Evolutionary conservation across 2,888 invertebrate genomes (phyloP), one percentile per base, ranked within the genome.

Genomic region (Ethmia dodecea): DNA sequence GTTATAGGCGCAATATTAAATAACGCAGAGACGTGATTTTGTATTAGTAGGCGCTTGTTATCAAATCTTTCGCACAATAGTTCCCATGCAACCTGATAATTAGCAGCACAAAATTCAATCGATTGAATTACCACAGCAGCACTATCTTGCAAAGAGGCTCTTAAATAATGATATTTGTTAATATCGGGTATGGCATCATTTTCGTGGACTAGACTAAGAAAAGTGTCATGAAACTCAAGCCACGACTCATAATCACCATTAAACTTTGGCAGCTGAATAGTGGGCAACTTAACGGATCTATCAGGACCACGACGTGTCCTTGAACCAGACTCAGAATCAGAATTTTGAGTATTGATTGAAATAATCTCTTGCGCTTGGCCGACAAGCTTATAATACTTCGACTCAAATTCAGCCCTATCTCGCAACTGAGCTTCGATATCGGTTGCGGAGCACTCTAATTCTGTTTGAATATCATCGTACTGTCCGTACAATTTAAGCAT

Each of bases 151-250:
- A 55, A 24, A 5, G 48, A 52, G 1, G 50, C 20, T 3, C 45
- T 29, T 6, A 53, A 35, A 32, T 54, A 53, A 25, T 52, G 52
- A 29, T 48, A 49, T 13, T 55, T 49, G 33, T 48, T 52, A 2
- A 53, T 42, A 4, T 48, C 40, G 8, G 47, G 44, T 1, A 56
- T 54, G 3, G 38, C 35, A 13, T 47, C 37, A 36, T 50, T 49
- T 5, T 20, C 22, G 32, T 55, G 52, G 11, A 53, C 48, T 10
- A 52, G 33, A 27, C 45, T 45, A 6, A 31, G 2, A 35, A 43
- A 52, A 0, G 47, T 49, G 22, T 53, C 53, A 5, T 31, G 40
- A 37, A 56, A 54, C 29, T 51, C 56, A 3, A 52, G 27, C 49
- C 55, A 54, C 11, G 44, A 45, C 1, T 39, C 36, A 35, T 46